Conservation (phyloP, 1,140 invertebrate species). For the Heliconius melpomene region DNA sequence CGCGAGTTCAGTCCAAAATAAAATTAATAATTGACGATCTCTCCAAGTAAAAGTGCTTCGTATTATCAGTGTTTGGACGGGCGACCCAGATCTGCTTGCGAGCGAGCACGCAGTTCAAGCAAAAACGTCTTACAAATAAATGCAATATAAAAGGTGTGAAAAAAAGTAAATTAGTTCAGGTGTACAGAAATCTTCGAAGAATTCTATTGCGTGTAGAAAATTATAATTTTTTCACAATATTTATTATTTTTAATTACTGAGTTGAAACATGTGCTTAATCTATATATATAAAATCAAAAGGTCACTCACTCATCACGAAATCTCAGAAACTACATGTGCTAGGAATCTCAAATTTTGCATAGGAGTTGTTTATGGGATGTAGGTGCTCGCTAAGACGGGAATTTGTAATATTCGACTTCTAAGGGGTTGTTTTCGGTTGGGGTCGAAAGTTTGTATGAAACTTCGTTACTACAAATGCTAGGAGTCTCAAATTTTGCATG, state of each 20-base stretch:
- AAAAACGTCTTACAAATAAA: conserved; percentile 64
- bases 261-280: not conserved
- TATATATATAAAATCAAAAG: too few species aligned
- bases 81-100: conserved; percentile 66
- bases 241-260: not conserved
- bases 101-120: conserved; percentile 47
- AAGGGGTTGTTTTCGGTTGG: too few species aligned
- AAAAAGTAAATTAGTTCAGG: conserved; percentile 52
- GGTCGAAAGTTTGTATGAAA: too few species aligned
- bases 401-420: too few species aligned
- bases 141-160: conserved; percentile 67
- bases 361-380: too few species aligned
- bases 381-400: too few species aligned
- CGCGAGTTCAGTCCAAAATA: conserved; percentile 48
- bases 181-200: not conserved
- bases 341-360: too few species aligned
- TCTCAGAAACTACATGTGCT: too few species aligned
- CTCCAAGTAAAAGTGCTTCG: conserved; percentile 74
- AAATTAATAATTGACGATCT: conserved; percentile 68
- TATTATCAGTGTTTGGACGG: conserved; percentile 66
- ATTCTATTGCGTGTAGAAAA: not conserved
- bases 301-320: too few species aligned
- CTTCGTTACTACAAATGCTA: too few species aligned
- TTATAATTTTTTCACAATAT: not conserved
- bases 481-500: too few species aligned